Evolutionary conservation across 2,797 vertebrate species (phyloP), one percentile per base, ranked within the genome.

Genomic region (Dermochelys coriacea): DNA sequence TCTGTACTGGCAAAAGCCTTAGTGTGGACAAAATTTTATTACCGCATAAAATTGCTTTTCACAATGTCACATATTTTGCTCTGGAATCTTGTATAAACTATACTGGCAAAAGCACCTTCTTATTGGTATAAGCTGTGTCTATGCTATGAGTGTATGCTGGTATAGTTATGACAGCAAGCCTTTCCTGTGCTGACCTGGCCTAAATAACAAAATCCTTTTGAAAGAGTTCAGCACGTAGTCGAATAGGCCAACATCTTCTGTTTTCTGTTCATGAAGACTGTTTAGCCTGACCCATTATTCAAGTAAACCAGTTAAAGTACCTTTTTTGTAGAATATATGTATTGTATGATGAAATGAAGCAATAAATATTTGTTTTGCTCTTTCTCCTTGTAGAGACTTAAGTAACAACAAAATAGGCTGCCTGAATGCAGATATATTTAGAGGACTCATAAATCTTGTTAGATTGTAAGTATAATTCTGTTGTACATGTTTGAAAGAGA

Each of bases 321-420:
- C 31, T 57, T 79, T 82, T 45, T 47, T n/a, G 16, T 64, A 41
- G 79, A n/a, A 14, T 71, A 6, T 84, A 50, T 52, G 11, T 54
- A 52, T 45, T 19, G 7, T 31, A 50, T 83, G 27, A 23, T 71
- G 23, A 95, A 92, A 91, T 68, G 45, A 93, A 85, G 5, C 16
- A 14, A 2, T 78, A 92, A 83, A 55, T 81, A 88, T 45, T 0
- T 4, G 21, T 90, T 80, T 84, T 93, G 2, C 10, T 27, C 94
- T 95, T 96, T 95, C 86, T 81, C 31, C 82, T 96, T 94, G 34
- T 96, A 99, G 99, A 97, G 99, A 99, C 96, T 97, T 99, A 97
- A 99, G 99, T 88, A 99, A 99, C 98, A 99, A 99, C 98, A 98
- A 98, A 93, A 99, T 99, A 91, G 99, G 99, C 96, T 99, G 99